These are phyloP conservation scores for Dolichallabes microphthalmus DNA, from an alignment of 2,113 vertebrate species.

Conservation along the genomic window DNA sequence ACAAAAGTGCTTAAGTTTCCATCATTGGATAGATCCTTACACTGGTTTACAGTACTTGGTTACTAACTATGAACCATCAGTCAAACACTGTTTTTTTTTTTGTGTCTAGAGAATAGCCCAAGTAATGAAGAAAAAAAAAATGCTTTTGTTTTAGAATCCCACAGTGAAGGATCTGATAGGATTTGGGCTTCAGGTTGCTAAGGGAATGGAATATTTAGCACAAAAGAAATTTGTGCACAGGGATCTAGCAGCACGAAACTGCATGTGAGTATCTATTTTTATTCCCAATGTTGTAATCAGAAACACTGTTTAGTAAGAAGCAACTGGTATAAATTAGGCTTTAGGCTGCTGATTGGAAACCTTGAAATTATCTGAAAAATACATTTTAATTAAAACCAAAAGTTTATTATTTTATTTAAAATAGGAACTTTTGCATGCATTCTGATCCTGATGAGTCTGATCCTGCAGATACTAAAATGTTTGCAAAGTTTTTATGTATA, in stretches of 20 bases:
- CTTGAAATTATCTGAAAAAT: not conserved
- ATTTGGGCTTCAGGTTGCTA: constrained; percentile 92
- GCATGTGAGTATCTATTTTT: constrained; percentile 83
- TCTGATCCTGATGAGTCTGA: not conserved
- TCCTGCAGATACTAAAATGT: not conserved
- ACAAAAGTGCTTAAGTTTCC: too few species aligned
- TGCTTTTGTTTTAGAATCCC: constrained; percentile 76
- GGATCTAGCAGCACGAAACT: constrained; percentile 94
- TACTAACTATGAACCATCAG: too few species aligned
- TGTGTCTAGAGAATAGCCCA: too few species aligned
- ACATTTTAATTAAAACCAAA: not conserved
- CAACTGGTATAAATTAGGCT: not conserved
- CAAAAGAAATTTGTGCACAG: constrained; percentile 95
- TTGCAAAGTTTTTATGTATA: not conserved
- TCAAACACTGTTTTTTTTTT: too few species aligned
- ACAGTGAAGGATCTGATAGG: constrained; percentile 93
- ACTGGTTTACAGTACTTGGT: too few species aligned
- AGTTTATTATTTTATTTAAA: not conserved
- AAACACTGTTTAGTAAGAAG: not conserved
- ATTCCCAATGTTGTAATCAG: not conserved
- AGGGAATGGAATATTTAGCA: constrained; percentile 94
- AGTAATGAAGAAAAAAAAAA: too few species aligned
- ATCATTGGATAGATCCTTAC: too few species aligned
- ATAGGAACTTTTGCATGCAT: not conserved
- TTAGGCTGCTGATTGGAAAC: not conserved